Conservation (phyloP, 2,113 vertebrate species). For the Caranx melampygus region DNA sequence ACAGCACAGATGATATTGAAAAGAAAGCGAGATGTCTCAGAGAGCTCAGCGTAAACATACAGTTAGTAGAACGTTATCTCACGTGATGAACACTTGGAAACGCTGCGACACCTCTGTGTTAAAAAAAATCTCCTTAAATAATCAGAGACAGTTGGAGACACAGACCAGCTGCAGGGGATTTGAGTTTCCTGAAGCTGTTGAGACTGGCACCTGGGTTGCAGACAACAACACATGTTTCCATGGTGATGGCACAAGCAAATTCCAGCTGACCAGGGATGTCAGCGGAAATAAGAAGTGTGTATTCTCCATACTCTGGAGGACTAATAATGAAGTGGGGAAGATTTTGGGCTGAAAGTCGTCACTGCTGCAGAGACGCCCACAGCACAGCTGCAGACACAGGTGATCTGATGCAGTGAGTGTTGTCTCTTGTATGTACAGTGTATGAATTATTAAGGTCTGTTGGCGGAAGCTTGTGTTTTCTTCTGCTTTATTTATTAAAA, state of each 20-base stretch:
- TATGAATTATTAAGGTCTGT: neutral
- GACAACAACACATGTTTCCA: conserved; percentile 9
- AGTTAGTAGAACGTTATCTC: no score
- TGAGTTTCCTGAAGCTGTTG: neutral
- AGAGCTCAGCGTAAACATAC: no score
- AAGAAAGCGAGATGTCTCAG: no score
- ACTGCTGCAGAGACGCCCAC: neutral
- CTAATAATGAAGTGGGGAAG: neutral
- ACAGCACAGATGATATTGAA: no score
- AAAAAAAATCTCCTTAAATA: neutral
- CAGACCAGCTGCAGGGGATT: neutral
- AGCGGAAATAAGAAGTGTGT: neutral
- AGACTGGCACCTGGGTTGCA: neutral
- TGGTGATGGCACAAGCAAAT: neutral
- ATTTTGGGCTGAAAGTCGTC: no score
- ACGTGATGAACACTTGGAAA: no score
- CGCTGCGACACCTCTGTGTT: no score
- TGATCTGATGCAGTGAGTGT: neutral
- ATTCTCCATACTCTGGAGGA: neutral
- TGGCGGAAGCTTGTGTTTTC: neutral
- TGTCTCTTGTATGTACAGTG: neutral
- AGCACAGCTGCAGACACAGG: neutral
- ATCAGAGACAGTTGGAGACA: neutral
- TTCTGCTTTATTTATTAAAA: neutral
- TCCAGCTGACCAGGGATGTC: neutral